Evolutionary conservation across 2,797 vertebrate genomes (phyloP), one percentile per base, ranked within the genome.

Genomic region (Sus cebifrons): DNA sequence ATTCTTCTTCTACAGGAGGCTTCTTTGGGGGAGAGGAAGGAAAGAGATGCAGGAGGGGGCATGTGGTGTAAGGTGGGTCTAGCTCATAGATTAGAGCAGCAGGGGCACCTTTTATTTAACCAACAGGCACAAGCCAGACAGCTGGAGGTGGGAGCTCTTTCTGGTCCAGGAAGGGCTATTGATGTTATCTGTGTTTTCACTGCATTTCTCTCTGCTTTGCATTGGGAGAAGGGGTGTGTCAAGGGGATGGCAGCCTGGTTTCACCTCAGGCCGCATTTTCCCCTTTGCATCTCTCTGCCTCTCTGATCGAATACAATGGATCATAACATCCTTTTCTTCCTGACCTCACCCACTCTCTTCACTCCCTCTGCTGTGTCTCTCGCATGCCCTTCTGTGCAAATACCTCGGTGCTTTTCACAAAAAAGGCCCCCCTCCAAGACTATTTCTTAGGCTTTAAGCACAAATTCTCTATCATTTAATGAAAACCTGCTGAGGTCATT

Each of bases 121-220:
- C 5, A 0, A 3, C 1, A 25, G 68, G 67, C 56, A 16, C 0
- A 0, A 88, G 54, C 11, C 40, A 14, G 44, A 10, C 12, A 0
- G 2, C 18, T 0, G 27, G 16, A 13, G 0, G 0, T 0, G 6
- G 15, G 23, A 6, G n/a, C 1, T 4, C 44, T 3, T 15, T 20
- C 71, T 2, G 3, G 78, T n/a, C 8, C 32, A 6, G n/a, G 17
- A 36, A 27, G 15, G 13, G 14, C 1, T 44, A 0, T 2, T 6
- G 32, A 2, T 2, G 6, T 29, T 29, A 1, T 4, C 6, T 54
- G 11, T 21, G n/a, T 18, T 1, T 49, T 81, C 4, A 16, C 10
- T 10, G 1, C 17, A 2, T 49, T 8, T 54, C 49, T 44, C 44
- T 82, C 74, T 17, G 4, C 11, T 3, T 4, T 40, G 54, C 52